These are phyloP conservation scores for Drosophila subpulchrella DNA, from an alignment of 1,140 invertebrate genomes.

Conservation along the genomic window DNA sequence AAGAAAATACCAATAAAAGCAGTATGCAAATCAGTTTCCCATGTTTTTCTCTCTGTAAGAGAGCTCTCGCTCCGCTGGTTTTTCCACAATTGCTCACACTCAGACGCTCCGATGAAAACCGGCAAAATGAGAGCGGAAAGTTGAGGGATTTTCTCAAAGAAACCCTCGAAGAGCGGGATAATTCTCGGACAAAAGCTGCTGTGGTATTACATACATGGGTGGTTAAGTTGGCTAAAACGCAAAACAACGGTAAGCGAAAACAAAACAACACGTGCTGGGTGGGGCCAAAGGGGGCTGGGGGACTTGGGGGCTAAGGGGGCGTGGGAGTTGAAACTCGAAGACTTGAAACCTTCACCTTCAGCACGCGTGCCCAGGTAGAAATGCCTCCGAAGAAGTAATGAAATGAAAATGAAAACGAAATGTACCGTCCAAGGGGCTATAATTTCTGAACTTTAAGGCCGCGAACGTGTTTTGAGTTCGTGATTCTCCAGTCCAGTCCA, in stretches of 20 bases:
- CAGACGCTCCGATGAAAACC: constrained; percentile 18
- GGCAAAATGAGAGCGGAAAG: constrained; percentile 24
- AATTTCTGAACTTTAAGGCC: constrained; percentile 47
- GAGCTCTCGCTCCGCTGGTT: background rate
- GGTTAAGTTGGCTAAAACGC: constrained; percentile 7
- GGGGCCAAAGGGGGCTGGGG: background rate
- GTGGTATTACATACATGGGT: background rate
- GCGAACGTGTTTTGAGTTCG: constrained; percentile 65
- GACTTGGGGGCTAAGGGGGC: background rate
- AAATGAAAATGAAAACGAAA: constrained; percentile 55
- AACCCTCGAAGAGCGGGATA: constrained; percentile 14
- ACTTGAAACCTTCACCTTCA: constrained; percentile 58
- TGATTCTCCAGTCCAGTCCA: constrained; percentile 43
- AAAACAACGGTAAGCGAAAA: constrained; percentile 32
- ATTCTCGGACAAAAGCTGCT: constrained; percentile 28
- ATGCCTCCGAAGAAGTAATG: constrained; percentile 20
- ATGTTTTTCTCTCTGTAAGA: constrained; percentile 4
- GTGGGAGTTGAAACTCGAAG: constrained; percentile 32
- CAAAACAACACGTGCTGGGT: constrained; percentile 48
- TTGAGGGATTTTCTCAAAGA: constrained; percentile 9
- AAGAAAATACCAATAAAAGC: background rate
- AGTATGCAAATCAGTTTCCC: background rate
- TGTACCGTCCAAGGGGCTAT: constrained; percentile 29
- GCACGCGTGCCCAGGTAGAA: constrained; percentile 40
- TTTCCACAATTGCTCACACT: constrained; percentile 3